Evolutionary conservation across 2,797 vertebrate genomes (phyloP), one percentile per base, ranked within the genome.

Genomic region (Antrozous pallidus): DNA sequence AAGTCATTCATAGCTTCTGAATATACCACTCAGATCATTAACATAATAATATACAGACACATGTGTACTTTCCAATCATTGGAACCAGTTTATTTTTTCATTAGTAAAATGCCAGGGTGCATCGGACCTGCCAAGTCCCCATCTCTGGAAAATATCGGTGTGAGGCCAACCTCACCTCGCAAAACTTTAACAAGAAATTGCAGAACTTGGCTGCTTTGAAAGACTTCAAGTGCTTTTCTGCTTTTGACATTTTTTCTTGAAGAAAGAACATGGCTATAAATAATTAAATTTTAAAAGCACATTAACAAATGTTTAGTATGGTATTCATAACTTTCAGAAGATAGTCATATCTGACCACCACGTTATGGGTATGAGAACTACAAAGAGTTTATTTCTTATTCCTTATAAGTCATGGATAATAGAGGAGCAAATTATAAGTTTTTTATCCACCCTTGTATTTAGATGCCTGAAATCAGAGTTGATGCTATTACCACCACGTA

Each of bases 131-230:
- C 97, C 97, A 98, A 17, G 17, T 84, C 79, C 95, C 49, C 94
- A 49, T 86, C 71, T 96, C 89, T 96, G 95, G 96, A 98, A 98
- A 97, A 97, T 96, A 91, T 94, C n/a, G 75, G 51, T 42, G 40
- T n/a, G 67, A 81, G 86, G 96, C 97, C 96, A 98, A 84, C 61
- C 97, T 97, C 90, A 97, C 96, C 96, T 98, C 97, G 97, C 98
- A 98, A 97, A 98, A 98, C 47, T 97, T 98, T 97, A 97, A 97
- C 74, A 95, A 96, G 97, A 95, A 97, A 87, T 83, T 97, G 92
- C 5, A n/a, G 79, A 94, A 93, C 61, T 96, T 95, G 95, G 79
- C 88, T 80, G 10, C 67, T 91, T 95, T 82, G 51, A 96, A 97
- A 93, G 83, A 94, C 74, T 86, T 94, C 75, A 91, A 90, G 87